phyloP scores from a whole-genome alignment of 1,140 invertebrate species.

The Globodera rostochiensis region DNA sequence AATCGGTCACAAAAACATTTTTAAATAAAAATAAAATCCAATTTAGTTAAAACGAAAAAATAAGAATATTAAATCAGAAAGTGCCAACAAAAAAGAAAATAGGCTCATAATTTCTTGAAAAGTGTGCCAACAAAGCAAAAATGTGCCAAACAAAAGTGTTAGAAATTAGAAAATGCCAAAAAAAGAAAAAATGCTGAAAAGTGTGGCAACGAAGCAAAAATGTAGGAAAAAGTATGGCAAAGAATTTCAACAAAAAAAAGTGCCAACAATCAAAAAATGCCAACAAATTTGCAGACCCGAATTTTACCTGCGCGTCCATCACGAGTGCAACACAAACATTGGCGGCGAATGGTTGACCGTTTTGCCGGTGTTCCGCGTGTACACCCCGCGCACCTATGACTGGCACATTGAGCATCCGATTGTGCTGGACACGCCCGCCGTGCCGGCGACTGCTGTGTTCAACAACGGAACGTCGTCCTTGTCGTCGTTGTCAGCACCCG shows the following conservation, averaged over 20 bases:
- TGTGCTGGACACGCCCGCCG: constrained; percentile 33
- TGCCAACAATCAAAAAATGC: neutral
- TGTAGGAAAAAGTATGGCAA: no score
- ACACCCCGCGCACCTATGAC: constrained; percentile 44
- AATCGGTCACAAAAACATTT: neutral
- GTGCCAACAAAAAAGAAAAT: neutral
- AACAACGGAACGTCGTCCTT: neutral
- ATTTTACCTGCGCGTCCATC: constrained; percentile 40
- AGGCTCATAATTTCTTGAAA: no score
- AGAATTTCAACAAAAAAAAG: neutral
- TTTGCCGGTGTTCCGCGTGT: constrained; percentile 40
- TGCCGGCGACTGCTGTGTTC: neutral
- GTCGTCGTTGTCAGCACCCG: no score
- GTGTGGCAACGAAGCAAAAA: no score
- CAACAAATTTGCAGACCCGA: constrained; percentile 38
- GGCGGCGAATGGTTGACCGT: constrained; percentile 38
- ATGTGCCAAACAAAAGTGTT: no score
- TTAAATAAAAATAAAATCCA: no score
- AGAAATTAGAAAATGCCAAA: neutral
- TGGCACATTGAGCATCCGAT: constrained; percentile 48
- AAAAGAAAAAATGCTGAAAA: neutral
- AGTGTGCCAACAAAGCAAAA: no score
- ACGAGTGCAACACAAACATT: constrained; percentile 38
- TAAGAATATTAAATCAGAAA: neutral
- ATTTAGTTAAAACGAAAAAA: no score